These are phyloP conservation scores for Ypsolopha scabrella DNA, from an alignment of 2,888 invertebrate species.

Conservation along the genomic window DNA sequence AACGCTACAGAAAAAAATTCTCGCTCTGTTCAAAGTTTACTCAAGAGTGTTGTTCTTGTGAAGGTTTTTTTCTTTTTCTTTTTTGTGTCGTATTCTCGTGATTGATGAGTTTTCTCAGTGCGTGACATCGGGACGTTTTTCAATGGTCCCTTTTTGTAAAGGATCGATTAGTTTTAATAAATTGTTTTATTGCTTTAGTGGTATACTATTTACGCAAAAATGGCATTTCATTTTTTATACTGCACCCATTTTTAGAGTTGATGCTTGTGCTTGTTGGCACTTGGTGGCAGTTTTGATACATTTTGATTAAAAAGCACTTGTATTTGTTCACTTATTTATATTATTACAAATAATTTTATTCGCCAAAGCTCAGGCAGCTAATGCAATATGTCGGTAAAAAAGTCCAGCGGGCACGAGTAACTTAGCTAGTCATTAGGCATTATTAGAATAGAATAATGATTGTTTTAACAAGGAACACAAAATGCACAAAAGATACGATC, in stretches of 20 bases:
- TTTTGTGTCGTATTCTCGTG: constrained; percentile 22
- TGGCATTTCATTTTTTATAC: too few species aligned
- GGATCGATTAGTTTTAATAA: constrained; percentile 3
- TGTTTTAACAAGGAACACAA: background rate
- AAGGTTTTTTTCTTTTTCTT: constrained; percentile 39
- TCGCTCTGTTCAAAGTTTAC: constrained; percentile 35
- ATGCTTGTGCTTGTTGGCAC: too few species aligned
- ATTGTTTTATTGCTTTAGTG: constrained; percentile 1
- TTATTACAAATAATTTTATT: too few species aligned
- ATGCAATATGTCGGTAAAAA: too few species aligned
- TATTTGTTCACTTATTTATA: too few species aligned
- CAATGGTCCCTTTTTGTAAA: constrained; percentile 1
- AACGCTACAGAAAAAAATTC: constrained; percentile 27
- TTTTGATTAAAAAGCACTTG: too few species aligned
- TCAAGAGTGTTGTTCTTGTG: constrained; percentile 32
- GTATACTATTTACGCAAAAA: background rate
- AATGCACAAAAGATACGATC: background rate
- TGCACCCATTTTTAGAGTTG: too few species aligned
- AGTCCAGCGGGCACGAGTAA: too few species aligned
- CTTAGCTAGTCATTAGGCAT: too few species aligned
- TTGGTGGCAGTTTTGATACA: too few species aligned
- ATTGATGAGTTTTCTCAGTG: constrained; percentile 53
- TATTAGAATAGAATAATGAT: too few species aligned
- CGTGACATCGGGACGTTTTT: constrained; percentile 36
- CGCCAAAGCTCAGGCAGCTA: too few species aligned